Evolutionary conservation across 2,113 vertebrate species (phyloP), one percentile per base, ranked within the genome.

Genomic region (Sardina pilchardus): DNA sequence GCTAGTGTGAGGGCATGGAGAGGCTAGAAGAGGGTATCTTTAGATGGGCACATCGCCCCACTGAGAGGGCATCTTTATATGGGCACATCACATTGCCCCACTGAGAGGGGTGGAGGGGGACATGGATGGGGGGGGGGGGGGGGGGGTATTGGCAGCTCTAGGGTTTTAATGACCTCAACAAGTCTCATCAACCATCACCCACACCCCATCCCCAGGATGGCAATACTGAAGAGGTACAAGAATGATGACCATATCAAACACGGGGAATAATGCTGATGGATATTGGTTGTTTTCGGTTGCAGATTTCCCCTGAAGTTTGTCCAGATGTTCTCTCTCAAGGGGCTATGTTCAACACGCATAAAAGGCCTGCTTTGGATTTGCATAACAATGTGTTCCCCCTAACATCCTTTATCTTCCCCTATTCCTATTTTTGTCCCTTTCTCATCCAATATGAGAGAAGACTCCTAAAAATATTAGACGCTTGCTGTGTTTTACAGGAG

Each of bases 401-500:
- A 10, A 0, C 71, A 4, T 78, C 26, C 71, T 36, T 17, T 36
- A 36, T 78, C 71, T 78, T 24, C 34, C 71, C 71, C 12, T 3
- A 36, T 17, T 78, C 71, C 30, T 36, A 6, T 78, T 36, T 36
- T 4, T 24, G 19, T 78, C 9, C 30, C 36, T 34, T 17, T 71
- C 63, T 71, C 8, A 71, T 71, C n/a, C n/a, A 75, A 34, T 75
- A 75, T 17, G 30, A 78, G 71, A 56, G 21, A 80, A 88, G 81
- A 81, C 84, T 83, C 87, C 53, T 85, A 88, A 85, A 89, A 50
- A 88, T 89, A 89, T 92, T 92, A 67, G 80, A 89, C 86, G 85
- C 83, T 47, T 88, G 88, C 85, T 48, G 14, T 84, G 81, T 89
- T 93, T 92, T 90, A 91, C 89, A 90, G 89, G 88, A 88, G 91